A percentile compares a stretch with the other conserved stretches of the same genome.
Evolutionary conservation across 2,888 invertebrate species (phyloP).

Genomic region (Polymixis lichenea): DNA sequence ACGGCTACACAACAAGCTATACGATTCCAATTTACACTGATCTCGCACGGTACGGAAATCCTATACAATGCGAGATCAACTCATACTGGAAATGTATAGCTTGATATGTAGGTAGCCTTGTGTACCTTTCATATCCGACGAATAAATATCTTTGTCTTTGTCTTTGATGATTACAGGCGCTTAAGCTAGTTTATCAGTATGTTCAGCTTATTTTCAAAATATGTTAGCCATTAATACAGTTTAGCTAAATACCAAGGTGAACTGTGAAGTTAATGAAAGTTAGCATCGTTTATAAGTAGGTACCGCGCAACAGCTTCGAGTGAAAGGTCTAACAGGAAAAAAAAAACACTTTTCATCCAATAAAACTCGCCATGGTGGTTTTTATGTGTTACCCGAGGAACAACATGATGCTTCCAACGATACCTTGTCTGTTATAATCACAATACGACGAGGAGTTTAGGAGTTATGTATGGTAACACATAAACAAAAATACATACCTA

Average conservation of each 20-base stretch:
- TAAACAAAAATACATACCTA: background rate
- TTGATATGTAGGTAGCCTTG: too few species aligned
- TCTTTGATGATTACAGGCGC: too few species aligned
- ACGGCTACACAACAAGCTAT: too few species aligned
- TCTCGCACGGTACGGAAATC: too few species aligned
- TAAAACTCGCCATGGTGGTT: background rate
- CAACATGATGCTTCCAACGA: background rate
- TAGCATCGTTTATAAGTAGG: constrained; percentile 92
- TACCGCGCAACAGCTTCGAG: constrained; percentile 92
- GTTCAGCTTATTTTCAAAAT: constrained; percentile 89
- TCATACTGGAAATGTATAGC: too few species aligned
- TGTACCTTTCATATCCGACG: too few species aligned
- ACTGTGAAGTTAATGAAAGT: constrained; percentile 93
- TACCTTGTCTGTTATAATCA: background rate
- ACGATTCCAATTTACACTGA: too few species aligned
- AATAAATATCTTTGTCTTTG: too few species aligned
- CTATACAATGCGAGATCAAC: too few species aligned
- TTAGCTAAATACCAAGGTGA: constrained; percentile 92
- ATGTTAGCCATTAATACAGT: constrained; percentile 93
- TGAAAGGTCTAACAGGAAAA: constrained; percentile 93
- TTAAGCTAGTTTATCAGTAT: too few species aligned
- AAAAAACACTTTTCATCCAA: constrained; percentile 69
- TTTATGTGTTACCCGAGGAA: background rate
- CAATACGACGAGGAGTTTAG: background rate
- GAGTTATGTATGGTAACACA: background rate